Evolutionary conservation across 2,113 vertebrate species (phyloP).

Genomic region (Microcebus lehilahytsara): DNA sequence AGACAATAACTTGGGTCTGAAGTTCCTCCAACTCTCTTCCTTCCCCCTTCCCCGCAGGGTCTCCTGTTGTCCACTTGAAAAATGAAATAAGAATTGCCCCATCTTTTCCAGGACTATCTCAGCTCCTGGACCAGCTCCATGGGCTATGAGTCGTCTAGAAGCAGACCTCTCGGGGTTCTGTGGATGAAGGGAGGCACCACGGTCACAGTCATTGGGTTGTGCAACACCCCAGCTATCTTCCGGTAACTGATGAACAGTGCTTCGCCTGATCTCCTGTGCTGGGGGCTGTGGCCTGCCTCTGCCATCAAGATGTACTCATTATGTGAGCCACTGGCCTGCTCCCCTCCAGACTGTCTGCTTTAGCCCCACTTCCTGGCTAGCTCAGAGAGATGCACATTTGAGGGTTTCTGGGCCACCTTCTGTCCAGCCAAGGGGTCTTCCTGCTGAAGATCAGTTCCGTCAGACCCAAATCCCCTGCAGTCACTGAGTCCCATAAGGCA

Average conservation of each 20-base stretch:
- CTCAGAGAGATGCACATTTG: neutral
- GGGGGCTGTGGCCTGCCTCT: neutral
- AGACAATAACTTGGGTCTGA: neutral
- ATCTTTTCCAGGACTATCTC: conserved; percentile 10
- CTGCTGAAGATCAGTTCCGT: neutral
- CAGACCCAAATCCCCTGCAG: neutral
- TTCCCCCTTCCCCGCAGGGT: neutral
- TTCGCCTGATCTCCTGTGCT: neutral
- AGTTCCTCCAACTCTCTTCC: neutral
- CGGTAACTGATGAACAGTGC: neutral
- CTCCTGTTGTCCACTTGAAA: neutral
- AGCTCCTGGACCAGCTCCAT: conserved; percentile 14
- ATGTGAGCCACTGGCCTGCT: neutral
- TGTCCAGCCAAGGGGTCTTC: neutral
- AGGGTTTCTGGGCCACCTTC: neutral
- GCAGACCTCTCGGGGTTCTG: neutral
- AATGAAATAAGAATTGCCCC: neutral
- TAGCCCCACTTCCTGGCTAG: neutral
- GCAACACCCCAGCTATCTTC: neutral
- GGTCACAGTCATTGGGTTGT: neutral
- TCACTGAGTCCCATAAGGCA: neutral
- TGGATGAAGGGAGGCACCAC: neutral
- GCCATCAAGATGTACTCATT: neutral
- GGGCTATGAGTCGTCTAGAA: neutral
- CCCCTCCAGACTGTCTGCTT: neutral